Evolutionary conservation across 2,113 vertebrate species (phyloP), one percentile per base, ranked within the genome.

Genomic region (Cranoglanis bouderius): DNA sequence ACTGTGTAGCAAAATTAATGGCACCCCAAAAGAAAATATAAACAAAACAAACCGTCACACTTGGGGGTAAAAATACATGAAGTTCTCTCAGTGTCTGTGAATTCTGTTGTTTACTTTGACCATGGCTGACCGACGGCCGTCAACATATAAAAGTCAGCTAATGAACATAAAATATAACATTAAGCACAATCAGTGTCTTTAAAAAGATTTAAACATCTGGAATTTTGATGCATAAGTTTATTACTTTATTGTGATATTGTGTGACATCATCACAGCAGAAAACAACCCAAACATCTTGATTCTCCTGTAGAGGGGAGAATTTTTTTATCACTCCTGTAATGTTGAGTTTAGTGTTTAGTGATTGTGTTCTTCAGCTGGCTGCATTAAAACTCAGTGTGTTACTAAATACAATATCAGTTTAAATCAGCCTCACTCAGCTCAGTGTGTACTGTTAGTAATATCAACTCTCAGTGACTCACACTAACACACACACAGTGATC

Each of bases 311-410:
- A 21, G 67, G 4, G n/a, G 6, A 38, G 67, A 38, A 38, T 74
- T 72, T 74, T 7, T 74, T 40, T 19, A 21, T 74, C 7, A 8
- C 70, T 74, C 74, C 70, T 43, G 72, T 75, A 75, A 40, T 9
- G 38, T 43, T 75, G 38, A 75, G 72, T 75, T 40, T 40, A 35
- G 1, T 70, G 65, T 43, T 43, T 74, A 74, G 38, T 74, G 70
- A 74, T 74, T 35, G 65, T 70, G 65, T 35, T 70, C 65, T 70
- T 70, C 65, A 70, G 65, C 65, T 43, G 35, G 12, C 65, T 74
- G 72, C 72, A 75, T 75, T 75, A 24, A 75, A 75, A 43, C 9
- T 40, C 38, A 75, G 38, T 75, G 70, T 74, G 72, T 43, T 75
- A 75, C 19, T 75, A 24, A 75, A 75, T 24, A 24, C 38, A 43